These are phyloP conservation scores for Apostichopus leukothele DNA, from an alignment of 53 echinoderm and acorn worm species.

Conservation along the genomic window DNA sequence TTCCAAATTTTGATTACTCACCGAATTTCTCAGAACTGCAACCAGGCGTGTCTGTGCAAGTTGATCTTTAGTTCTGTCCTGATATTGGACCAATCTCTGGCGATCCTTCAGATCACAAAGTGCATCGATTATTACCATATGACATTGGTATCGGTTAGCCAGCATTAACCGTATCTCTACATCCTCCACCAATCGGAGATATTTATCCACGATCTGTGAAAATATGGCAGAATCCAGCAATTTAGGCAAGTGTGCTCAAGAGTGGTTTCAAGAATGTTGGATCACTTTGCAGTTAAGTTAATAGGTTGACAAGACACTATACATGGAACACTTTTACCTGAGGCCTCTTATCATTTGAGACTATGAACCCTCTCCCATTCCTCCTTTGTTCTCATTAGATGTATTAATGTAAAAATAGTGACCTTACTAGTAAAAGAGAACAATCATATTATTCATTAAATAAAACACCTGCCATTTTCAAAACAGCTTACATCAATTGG, in stretches of 20 bases:
- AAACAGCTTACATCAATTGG: constrained; percentile 68
- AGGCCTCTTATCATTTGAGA: constrained; percentile 13
- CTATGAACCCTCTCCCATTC: constrained; percentile 3
- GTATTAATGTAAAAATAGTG: not conserved
- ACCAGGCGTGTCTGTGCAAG: constrained; percentile 59
- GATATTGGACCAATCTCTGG: constrained; percentile 65
- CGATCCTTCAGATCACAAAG: constrained; percentile 79
- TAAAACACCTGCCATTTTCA: too few relatives aligned
- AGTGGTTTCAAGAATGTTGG: not conserved
- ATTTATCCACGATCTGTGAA: constrained; percentile 69
- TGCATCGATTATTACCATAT: constrained; percentile 75
- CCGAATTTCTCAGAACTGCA: constrained; percentile 73
- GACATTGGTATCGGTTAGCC: constrained; percentile 68
- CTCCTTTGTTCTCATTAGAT: not conserved
- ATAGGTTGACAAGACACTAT: constrained; percentile 12
- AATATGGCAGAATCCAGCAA: constrained; percentile 14
- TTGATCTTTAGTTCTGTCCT: constrained; percentile 51
- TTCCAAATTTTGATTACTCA: constrained; percentile 18
- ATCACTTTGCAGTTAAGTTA: constrained; percentile 7
- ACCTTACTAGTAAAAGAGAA: constrained; percentile 13
- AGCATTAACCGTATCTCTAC: constrained; percentile 65
- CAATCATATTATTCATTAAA: not conserved
- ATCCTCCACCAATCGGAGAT: constrained; percentile 80
- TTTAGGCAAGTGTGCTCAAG: not conserved
- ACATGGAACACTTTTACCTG: constrained; percentile 13